Conservation (phyloP, 2,888 invertebrate genomes). For the Schizotus pectinicornis region DNA sequence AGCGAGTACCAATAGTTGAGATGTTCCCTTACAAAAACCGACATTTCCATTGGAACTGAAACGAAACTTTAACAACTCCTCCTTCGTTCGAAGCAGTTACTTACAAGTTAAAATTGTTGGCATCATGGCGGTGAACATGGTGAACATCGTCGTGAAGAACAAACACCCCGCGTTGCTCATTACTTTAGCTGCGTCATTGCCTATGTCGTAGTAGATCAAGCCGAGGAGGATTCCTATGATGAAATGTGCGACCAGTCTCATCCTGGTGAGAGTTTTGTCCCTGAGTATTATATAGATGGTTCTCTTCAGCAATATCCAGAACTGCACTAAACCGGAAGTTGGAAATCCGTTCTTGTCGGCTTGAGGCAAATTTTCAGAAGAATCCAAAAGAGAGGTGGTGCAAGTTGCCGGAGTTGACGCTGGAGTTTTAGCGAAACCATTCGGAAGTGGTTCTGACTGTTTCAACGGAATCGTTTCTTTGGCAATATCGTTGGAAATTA, state of each 20-base stretch:
- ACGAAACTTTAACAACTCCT: slow-evolving; percentile 40
- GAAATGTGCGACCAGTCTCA: slow-evolving; percentile 85
- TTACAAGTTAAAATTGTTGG: slow-evolving; percentile 97
- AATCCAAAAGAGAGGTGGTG: slow-evolving; percentile 61
- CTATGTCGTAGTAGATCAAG: slow-evolving; percentile 91
- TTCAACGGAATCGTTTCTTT: slow-evolving; percentile 57
- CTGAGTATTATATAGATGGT: slow-evolving; percentile 82
- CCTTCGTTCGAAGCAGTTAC: slow-evolving; percentile 53
- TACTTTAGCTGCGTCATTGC: slow-evolving; percentile 91
- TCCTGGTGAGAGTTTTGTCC: slow-evolving; percentile 87
- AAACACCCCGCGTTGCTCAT: slow-evolving; percentile 95
- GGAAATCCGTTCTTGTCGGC: slow-evolving; percentile 74
- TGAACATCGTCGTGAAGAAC: slow-evolving; percentile 95
- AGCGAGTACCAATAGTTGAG: slow-evolving; percentile 97
- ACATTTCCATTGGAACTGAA: slow-evolving; percentile 94
- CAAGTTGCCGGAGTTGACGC: slow-evolving; percentile 57
- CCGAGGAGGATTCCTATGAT: slow-evolving; percentile 92
- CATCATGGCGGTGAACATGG: slow-evolving; percentile 99
- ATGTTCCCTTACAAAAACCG: slow-evolving; percentile 93
- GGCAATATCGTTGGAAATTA: slow-evolving; percentile 65
- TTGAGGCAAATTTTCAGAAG: slow-evolving; percentile 51
- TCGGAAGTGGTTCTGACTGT: slow-evolving; percentile 46
- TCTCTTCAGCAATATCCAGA: slow-evolving; percentile 85
- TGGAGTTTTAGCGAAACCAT: slow-evolving; percentile 50
- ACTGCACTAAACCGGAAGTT: slow-evolving; percentile 82